Evolutionary conservation across 1,140 invertebrate species (phyloP).

Genomic region (Sminthurides bifidus): DNA sequence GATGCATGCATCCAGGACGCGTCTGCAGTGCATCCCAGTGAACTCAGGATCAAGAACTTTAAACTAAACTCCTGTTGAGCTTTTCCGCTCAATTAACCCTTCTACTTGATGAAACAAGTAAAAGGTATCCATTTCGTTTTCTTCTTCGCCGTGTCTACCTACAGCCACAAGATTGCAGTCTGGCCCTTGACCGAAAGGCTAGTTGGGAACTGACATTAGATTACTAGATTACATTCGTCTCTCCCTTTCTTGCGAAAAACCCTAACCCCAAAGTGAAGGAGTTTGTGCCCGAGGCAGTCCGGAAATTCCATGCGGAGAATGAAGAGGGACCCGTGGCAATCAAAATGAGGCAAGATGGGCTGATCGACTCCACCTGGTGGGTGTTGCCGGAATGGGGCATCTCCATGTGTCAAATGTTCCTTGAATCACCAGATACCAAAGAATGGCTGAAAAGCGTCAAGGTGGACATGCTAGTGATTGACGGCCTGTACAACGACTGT

Average conservation of each 20-base stretch:
- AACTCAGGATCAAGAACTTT: no score
- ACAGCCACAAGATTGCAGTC: conserved; percentile 9
- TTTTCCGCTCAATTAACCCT: no score
- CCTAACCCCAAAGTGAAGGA: conserved; percentile 11
- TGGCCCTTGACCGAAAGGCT: conserved; percentile 8
- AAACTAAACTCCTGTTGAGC: no score
- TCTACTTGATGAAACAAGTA: no score
- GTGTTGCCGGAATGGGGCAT: neutral
- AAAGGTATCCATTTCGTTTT: conserved; percentile 13
- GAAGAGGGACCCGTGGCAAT: conserved; percentile 1
- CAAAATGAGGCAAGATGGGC: neutral
- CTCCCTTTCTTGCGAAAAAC: conserved; percentile 9
- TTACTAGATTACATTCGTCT: conserved; percentile 13
- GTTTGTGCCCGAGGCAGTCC: neutral
- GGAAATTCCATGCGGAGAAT: neutral
- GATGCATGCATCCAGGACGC: no score
- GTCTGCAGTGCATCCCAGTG: no score
- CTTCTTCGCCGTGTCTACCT: conserved; percentile 13
- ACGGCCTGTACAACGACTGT: conserved; percentile 64
- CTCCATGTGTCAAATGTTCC: neutral
- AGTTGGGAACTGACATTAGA: conserved; percentile 7
- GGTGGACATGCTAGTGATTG: conserved; percentile 57
- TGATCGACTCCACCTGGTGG: neutral
- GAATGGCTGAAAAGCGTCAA: conserved; percentile 6
- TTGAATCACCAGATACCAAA: neutral